These are phyloP conservation scores for Meloe dianella DNA, from an alignment of 2,888 invertebrate species.

Conservation along the genomic window DNA sequence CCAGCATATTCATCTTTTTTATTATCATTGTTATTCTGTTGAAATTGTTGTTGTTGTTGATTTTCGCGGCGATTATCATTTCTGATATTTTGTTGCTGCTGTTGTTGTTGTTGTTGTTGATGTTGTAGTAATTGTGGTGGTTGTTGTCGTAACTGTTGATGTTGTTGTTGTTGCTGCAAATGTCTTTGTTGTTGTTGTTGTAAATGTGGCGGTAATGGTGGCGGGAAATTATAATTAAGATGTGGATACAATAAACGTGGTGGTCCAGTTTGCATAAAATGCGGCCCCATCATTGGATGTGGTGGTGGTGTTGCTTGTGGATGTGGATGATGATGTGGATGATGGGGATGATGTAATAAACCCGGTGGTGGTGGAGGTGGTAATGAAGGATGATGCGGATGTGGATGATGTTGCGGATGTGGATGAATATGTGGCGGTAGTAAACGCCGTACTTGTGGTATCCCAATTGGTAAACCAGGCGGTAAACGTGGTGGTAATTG, in stretches of 20 bases:
- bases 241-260: conserved; percentile 39
- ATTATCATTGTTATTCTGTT: conserved; percentile 33
- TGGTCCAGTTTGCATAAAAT: conserved; percentile 36
- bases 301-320: conserved; percentile 15
- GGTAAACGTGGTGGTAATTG: conserved; percentile 47
- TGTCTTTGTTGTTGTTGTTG: conserved; percentile 42
- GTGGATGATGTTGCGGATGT: conserved; percentile 36
- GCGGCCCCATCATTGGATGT: conserved; percentile 35
- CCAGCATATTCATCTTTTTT: conserved; percentile 85
- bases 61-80: conserved; percentile 32
- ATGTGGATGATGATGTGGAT: too few species aligned
- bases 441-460: conserved; percentile 51
- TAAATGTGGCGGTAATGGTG: conserved; percentile 50
- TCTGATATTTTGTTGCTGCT: conserved; percentile 35
- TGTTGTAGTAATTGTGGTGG: conserved; percentile 44
- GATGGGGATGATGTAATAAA: too few species aligned
- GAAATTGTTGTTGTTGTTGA: conserved; percentile 45
- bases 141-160: conserved; percentile 41
- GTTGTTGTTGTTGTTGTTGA: conserved; percentile 47
- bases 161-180: conserved; percentile 48
- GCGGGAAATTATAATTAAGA: conserved; percentile 46
- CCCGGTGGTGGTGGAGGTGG: too few species aligned
- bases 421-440: conserved; percentile 29
- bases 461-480: conserved; percentile 57
- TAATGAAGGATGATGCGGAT: conserved; percentile 37